Evolutionary conservation across 2,888 invertebrate species (phyloP), one percentile per base, ranked within the genome.

Genomic region (Nezara viridula): DNA sequence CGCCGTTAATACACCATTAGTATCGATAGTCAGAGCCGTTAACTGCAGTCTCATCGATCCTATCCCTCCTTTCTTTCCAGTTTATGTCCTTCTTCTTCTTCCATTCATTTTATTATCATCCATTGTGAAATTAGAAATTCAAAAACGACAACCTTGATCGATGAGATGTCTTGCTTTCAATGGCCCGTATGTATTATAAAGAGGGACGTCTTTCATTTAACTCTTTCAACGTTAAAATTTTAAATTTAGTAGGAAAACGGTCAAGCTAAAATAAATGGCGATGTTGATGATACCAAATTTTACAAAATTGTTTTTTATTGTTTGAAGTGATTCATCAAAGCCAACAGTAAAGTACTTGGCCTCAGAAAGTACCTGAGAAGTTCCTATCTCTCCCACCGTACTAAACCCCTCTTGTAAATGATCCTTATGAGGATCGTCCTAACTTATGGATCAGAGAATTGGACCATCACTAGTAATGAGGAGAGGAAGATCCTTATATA

Each of bases 101-200:
- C 66, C 66, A 73, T 73, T 73, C 66, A 73, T 73, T 73, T 73
- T 73, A 73, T 73, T 60, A 73, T 73, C 32, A 9, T 24, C 66
- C 66, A 73, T 73, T 73, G 66, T 73, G 32, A 73, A 73, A 73
- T 73, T 73, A 73, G 66, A 73, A 73, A 73, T 73, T 73, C 66
- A 73, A 73, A 73, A 73, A 73, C 32, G 37, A 73, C 66, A 73
- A 73, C 66, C 66, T 73, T 73, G 66, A 73, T 73, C 7, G 32
- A 73, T 73, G 32, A 37, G 37, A 37, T 60, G 27, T 27, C 27
- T 60, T 60, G 24, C 60, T 60, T 60, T 19, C 37, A 32, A 73
- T 73, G 66, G 19, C 16, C 0, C 32, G 16, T 73, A 6, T 73
- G 19, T 37, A 73, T 73, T 37, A 37, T 73, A 37, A 73, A 73